A percentile compares a stretch with the other conserved stretches of the same genome.
Evolutionary conservation across 1,140 invertebrate species (phyloP).

Genomic region (Eriocheir sinensis): DNA sequence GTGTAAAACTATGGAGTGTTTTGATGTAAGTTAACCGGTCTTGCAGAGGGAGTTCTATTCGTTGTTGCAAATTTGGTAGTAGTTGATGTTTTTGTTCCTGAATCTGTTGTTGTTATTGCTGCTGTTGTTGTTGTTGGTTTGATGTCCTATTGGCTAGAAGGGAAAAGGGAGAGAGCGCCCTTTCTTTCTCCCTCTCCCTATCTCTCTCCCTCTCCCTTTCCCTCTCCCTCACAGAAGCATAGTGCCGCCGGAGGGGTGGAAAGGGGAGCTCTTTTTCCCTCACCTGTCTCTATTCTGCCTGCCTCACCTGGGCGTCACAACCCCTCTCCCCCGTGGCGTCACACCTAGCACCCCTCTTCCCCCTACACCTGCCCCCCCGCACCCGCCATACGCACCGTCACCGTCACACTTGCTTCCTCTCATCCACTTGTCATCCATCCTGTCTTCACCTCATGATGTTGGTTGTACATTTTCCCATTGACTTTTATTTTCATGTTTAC

Average conservation of each 20-base stretch:
- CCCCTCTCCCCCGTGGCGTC: neutral
- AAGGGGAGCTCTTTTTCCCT: neutral
- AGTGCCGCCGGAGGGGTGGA: too few relatives aligned
- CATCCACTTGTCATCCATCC: neutral
- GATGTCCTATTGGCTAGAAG: neutral
- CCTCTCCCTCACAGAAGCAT: too few relatives aligned
- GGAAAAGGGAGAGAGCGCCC: too few relatives aligned
- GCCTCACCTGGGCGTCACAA: too few relatives aligned
- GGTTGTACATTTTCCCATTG: neutral
- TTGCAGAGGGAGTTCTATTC: too few relatives aligned
- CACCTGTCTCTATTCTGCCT: neutral
- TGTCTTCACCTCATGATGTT: neutral
- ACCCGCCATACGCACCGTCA: neutral
- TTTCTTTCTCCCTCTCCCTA: too few relatives aligned
- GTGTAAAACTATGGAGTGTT: neutral
- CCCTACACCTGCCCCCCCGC: neutral
- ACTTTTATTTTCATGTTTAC: too few relatives aligned
- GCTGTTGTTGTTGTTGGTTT: neutral
- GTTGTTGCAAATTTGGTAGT: neutral
- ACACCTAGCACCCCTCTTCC: neutral
- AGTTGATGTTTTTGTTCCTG: neutral
- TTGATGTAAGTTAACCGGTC: neutral
- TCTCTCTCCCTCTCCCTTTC: too few relatives aligned
- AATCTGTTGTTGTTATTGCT: neutral
- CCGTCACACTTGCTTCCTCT: neutral